A percentile compares a stretch with the other conserved stretches of the same genome.
phyloP scores from a whole-genome alignment of 2,797 vertebrate species.

The Scarus forsteni region DNA sequence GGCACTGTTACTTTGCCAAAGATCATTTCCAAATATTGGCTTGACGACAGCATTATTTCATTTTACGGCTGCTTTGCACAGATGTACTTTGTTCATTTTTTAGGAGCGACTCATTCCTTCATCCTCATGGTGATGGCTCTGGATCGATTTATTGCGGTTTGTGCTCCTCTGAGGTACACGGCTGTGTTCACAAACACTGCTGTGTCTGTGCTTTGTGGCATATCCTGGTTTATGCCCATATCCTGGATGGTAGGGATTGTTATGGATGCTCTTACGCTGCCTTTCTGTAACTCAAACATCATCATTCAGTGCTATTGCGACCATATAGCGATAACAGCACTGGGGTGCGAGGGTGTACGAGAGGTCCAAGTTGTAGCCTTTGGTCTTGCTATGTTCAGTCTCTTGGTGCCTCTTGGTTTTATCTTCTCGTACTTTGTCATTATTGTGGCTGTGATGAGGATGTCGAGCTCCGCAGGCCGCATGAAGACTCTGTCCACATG shows the following conservation, averaged over 20 bases:
- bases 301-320: conserved; percentile 80
- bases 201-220: conserved; percentile 38
- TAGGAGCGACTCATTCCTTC: conserved; percentile 61
- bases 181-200: conserved; percentile 65
- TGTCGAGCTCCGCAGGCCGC: conserved; percentile 54
- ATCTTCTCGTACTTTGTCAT: conserved; percentile 75
- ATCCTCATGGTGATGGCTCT: conserved; percentile 73
- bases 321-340: conserved; percentile 66
- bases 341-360: conserved; percentile 69
- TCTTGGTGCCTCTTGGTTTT: conserved; percentile 66
- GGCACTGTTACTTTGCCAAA: conserved; percentile 72
- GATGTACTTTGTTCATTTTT: conserved; percentile 70
- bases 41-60: conserved; percentile 52
- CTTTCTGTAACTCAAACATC: conserved; percentile 72
- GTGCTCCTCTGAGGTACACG: conserved; percentile 68
- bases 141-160: conserved; percentile 75
- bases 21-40: conserved; percentile 70
- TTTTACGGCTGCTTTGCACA: conserved; percentile 69
- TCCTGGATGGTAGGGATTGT: conserved; percentile 37
- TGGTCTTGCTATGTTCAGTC: conserved; percentile 64
- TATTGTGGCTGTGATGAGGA: conserved; percentile 67
- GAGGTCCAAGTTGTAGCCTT: conserved; percentile 60
- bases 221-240: conserved; percentile 57
- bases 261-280: conserved; percentile 54
- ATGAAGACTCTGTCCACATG: conserved; percentile 70